phyloP scores from a whole-genome alignment of 2,888 invertebrate species.

The Tachina grossa region DNA sequence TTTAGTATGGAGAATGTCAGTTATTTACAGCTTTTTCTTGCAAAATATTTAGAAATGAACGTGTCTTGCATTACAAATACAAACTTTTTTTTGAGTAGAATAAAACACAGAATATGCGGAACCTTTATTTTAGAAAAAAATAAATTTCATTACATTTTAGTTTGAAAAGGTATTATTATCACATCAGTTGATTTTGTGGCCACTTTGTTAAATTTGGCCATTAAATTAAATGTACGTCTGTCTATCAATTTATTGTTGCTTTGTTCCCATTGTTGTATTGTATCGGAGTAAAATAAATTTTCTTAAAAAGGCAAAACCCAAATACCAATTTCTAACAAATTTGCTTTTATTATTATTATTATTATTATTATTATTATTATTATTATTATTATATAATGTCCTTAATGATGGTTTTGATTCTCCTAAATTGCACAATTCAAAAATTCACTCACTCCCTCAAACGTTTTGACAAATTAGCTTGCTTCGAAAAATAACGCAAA shows the following conservation, averaged over 20 bases:
- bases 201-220: constrained; percentile 7
- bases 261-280: constrained; percentile 9
- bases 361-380: too few species aligned
- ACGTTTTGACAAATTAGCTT: constrained; percentile 45
- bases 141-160: not conserved
- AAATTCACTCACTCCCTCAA: constrained; percentile 11
- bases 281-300: not conserved
- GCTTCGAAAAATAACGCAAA: constrained; percentile 20
- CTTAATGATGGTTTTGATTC: not conserved
- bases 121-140: too few species aligned
- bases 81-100: too few species aligned
- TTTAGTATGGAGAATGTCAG: too few species aligned
- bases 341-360: not conserved
- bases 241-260: not conserved
- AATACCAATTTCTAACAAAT: not conserved
- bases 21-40: too few species aligned
- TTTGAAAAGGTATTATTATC: not conserved
- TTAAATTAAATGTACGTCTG: too few species aligned
- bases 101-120: too few species aligned
- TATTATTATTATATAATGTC: too few species aligned
- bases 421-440: not conserved
- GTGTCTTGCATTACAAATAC: too few species aligned
- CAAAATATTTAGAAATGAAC: too few species aligned
- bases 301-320: not conserved
- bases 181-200: not conserved